phyloP scores from a whole-genome alignment of 1,140 invertebrate species.

The Lineus longissimus region DNA sequence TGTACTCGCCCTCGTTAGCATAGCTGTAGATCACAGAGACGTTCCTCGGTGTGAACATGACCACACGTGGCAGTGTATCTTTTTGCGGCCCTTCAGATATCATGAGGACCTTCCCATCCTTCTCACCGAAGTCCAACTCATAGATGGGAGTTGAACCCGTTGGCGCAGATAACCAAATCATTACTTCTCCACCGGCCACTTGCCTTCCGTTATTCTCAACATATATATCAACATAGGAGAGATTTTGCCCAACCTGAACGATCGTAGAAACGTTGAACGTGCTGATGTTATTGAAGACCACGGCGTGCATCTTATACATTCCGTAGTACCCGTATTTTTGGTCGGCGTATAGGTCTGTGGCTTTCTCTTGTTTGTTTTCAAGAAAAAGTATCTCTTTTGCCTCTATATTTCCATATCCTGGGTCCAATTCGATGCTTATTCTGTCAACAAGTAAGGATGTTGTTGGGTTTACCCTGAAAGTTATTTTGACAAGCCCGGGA shows the following conservation, averaged over 20 bases:
- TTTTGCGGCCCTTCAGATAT: conserved; percentile 7
- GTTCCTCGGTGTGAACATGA: background rate
- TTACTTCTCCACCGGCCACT: conserved; percentile 16
- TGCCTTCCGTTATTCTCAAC: conserved; percentile 28
- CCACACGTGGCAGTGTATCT: conserved; percentile 18
- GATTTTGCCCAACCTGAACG: conserved; percentile 44
- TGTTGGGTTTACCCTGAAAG: background rate
- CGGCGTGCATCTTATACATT: conserved; percentile 37
- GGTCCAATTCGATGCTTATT: background rate
- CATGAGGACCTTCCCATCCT: background rate
- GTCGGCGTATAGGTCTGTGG: conserved; percentile 20
- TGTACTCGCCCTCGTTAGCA: conserved; percentile 1
- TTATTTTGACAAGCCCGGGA: background rate
- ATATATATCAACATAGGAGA: conserved; percentile 41
- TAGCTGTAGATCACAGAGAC: background rate
- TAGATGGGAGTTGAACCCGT: conserved; percentile 41
- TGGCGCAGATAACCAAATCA: conserved; percentile 28
- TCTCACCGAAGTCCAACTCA: conserved; percentile 36
- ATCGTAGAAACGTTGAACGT: conserved; percentile 23
- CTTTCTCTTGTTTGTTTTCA: conserved; percentile 18
- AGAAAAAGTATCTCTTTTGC: conserved; percentile 8
- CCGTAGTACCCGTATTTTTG: conserved; percentile 38
- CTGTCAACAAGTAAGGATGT: background rate
- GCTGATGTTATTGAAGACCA: conserved; percentile 39
- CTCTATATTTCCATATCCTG: background rate